Evolutionary conservation across 2,113 vertebrate species (phyloP), one percentile per base, ranked within the genome.

Genomic region (Tor tambroides): DNA sequence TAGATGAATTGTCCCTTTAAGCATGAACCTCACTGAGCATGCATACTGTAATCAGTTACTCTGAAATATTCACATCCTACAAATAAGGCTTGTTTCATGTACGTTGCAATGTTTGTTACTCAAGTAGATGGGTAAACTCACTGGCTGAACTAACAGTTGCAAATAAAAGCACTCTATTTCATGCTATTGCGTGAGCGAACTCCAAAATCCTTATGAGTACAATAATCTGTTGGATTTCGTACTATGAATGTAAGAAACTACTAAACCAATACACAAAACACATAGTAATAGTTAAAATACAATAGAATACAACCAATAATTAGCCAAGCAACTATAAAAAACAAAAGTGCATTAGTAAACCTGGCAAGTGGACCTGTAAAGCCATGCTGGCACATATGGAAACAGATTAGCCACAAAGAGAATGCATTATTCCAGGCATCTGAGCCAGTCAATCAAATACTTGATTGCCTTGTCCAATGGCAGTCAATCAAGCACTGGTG

Each of bases 401-500:
- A 63, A 83, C 80, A 49, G 80, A 83, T 83, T 83, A 69, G 63
- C 26, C 41, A 49, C 63, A 69, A 26, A 69, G 43, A 83, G 80
- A 69, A 65, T 46, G 41, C 63, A 83, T 83, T 51, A 83, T 69
- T 83, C n/a, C 63, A 83, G 80, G 41, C 38, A 83, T 69, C 80
- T 69, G 61, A 69, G 63, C 41, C 80, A 83, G 80, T 83, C 80
- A 69, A 69, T 83, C 63, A 83, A 83, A 83, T 32, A 83, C 61
- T 83, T 51, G 63, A 83, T 83, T 83, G 63, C 63, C 63, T 83
- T 69, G 63, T 69, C 41, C 63, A 83, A 51, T 83, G 80, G 80
- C 80, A 83, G 63, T 83, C 80, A 32, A 83, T 63, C 80, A 69
- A 11, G 26, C 63, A 65, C 80, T 30, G 43, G 63, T 69, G 15